These are phyloP conservation scores for Alloplasta piceator DNA, from an alignment of 2,888 invertebrate species.

Conservation along the genomic window DNA sequence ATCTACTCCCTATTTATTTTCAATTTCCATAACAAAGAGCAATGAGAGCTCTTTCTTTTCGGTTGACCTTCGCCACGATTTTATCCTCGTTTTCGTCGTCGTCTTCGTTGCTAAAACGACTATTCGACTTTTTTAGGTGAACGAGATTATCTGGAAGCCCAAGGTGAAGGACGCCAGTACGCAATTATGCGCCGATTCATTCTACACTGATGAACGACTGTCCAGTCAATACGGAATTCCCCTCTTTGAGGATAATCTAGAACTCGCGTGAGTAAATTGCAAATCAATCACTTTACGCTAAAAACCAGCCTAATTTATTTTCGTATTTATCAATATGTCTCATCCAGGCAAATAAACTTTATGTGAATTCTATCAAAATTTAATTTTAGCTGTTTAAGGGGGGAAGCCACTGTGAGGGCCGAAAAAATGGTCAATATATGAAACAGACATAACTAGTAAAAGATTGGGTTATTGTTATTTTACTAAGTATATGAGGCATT, in stretches of 20 bases:
- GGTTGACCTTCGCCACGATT: constrained; percentile 52
- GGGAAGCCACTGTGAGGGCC: too few species aligned
- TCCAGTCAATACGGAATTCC: constrained; percentile 55
- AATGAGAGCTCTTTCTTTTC: constrained; percentile 35
- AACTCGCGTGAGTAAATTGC: constrained; percentile 55
- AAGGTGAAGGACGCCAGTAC: constrained; percentile 64
- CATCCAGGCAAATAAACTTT: too few species aligned
- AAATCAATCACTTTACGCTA: too few species aligned
- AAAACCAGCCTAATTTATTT: too few species aligned
- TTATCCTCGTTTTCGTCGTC: constrained; percentile 30
- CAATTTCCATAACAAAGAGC: constrained; percentile 70
- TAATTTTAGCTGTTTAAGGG: too few species aligned
- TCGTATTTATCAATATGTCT: too few species aligned
- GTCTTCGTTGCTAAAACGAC: constrained; percentile 10
- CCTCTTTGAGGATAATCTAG: constrained; percentile 52
- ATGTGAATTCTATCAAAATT: too few species aligned
- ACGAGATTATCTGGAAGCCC: constrained; percentile 61
- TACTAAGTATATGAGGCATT: too few species aligned
- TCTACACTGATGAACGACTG: constrained; percentile 15
- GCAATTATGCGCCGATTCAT: constrained; percentile 56
- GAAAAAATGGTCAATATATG: too few species aligned
- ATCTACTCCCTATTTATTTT: neutral
- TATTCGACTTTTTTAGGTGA: constrained; percentile 64
- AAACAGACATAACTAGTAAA: too few species aligned
- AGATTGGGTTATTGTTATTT: too few species aligned